phyloP scores from a whole-genome alignment of 2,113 vertebrate genomes.

The Australoheros scitulus region DNA sequence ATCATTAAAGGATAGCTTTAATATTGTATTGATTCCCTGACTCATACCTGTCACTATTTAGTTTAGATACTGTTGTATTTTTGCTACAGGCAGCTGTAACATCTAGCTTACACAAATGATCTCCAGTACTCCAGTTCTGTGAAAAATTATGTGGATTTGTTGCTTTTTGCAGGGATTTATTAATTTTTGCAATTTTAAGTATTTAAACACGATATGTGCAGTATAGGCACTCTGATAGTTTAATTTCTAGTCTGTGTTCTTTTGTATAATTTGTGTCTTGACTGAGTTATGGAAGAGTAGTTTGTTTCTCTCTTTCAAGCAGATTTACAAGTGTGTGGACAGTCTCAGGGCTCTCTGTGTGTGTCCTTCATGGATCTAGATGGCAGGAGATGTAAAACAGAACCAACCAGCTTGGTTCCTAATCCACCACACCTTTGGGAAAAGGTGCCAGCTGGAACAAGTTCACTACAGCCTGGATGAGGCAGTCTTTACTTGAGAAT shows the following conservation, averaged over 20 bases:
- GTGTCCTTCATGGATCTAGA: background rate
- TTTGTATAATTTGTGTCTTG: background rate
- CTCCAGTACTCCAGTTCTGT: background rate
- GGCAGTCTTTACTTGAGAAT: background rate
- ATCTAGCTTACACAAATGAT: background rate
- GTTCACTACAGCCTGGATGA: slow-evolving; percentile 4
- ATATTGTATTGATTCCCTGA: background rate
- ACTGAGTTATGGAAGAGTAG: background rate
- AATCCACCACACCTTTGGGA: background rate
- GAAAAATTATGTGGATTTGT: background rate
- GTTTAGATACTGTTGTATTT: background rate
- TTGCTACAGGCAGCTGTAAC: background rate
- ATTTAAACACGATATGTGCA: background rate
- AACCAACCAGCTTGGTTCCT: background rate
- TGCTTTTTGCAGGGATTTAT: background rate
- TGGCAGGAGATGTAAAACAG: background rate
- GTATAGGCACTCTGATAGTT: background rate
- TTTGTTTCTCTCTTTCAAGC: slow-evolving; percentile 11
- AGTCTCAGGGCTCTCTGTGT: background rate
- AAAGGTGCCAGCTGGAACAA: background rate
- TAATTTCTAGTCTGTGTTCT: background rate
- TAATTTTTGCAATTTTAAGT: background rate
- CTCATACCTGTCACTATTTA: background rate
- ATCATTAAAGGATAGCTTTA: too few species aligned
- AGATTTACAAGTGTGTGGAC: background rate